Evolutionary conservation across 2,797 vertebrate species (phyloP).

Genomic region (Gallinago nigripennis): DNA sequence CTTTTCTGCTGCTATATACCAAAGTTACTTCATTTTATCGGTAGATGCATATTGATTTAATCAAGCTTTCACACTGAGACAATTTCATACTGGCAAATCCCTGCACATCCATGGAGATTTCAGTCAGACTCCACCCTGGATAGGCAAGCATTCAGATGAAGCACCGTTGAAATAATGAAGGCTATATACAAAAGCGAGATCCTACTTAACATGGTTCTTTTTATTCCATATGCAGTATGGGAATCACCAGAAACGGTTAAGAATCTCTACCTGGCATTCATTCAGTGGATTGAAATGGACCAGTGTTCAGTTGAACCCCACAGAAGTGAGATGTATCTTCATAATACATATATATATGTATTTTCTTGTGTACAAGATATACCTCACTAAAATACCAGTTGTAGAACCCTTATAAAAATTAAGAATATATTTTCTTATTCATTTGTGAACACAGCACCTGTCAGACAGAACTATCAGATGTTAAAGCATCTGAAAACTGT

Average conservation of each 20-base stretch:
- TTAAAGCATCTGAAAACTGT: not conserved
- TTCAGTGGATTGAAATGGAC: not conserved
- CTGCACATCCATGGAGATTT: not conserved
- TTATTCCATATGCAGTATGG: not conserved
- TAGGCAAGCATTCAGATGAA: not conserved
- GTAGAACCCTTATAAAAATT: not conserved
- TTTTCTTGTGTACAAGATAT: too few relatives aligned
- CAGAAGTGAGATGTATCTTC: not conserved
- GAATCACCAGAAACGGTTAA: not conserved
- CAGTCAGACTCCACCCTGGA: not conserved
- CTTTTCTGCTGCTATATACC: not conserved
- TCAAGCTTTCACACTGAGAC: not conserved
- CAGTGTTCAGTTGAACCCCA: not conserved
- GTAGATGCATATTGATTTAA: not conserved
- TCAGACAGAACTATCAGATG: not conserved
- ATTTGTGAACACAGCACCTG: not conserved
- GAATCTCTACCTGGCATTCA: not conserved
- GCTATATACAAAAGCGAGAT: not conserved
- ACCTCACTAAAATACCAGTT: not conserved
- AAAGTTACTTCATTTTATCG: not conserved
- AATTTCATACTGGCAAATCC: not conserved
- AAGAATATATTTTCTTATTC: not conserved
- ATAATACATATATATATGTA: not conserved
- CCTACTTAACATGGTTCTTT: not conserved
- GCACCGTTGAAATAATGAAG: not conserved